Evolutionary conservation across 2,797 vertebrate genomes (phyloP), one percentile per base, ranked within the genome.

Genomic region (Neomorphus geoffroyi): DNA sequence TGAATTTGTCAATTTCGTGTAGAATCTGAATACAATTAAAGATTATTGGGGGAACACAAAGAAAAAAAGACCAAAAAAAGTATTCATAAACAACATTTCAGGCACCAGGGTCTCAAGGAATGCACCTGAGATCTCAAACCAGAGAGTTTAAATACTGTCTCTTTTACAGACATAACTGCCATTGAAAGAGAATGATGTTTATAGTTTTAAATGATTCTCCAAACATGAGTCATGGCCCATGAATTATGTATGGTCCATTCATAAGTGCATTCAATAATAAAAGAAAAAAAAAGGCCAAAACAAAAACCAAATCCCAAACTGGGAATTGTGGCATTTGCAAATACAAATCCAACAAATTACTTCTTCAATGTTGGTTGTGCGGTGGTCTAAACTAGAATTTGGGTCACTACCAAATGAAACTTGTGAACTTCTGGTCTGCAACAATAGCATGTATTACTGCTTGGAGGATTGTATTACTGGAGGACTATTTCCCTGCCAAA

Each of bases 61-160:
- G 73, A 88, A 86, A 37, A 13, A 62, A 88, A 94, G 43, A 92
- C 51, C 3, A 16, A 72, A 85, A 48, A 58, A 86, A 66, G 23
- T 66, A 37, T 61, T 89, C 43, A 66, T 51, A 86, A 81, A 62
- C 10, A 13, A 86, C 77, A 92, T 24, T 62, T 87, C 71, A 89
- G 51, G 45, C 48, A 84, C 45, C 26, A 70, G 39, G 45, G 62
- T 90, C 81, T 89, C 41, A 57, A 88, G 37, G 39, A 96, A 94
- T 60, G 70, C 30, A 60, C 66, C 82, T 80, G 70, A 75, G 54
- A 87, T 79, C 61, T 88, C 87, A 88, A 75, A 88, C 26, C n/a
- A 77, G 54, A 81, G 35, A 28, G n/a, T 75, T 94, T 96, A 94
- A 96, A 94, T 93, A 80, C 48, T 93, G 43, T 28, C 30, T 91